These are phyloP conservation scores for Charina bottae DNA, from an alignment of 2,113 vertebrate genomes.

Conservation along the genomic window DNA sequence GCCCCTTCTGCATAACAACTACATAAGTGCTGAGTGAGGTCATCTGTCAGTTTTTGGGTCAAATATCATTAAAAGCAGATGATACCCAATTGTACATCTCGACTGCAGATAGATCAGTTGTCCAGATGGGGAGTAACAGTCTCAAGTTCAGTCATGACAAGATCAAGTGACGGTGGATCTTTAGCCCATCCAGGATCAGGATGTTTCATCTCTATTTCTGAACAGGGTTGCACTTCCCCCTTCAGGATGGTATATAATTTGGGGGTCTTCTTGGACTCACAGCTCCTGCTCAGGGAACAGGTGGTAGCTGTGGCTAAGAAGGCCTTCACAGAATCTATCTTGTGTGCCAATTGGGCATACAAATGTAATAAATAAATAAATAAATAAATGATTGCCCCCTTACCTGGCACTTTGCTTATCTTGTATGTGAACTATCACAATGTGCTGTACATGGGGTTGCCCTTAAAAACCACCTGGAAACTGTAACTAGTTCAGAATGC, in stretches of 20 bases:
- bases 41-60: not conserved
- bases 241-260: not conserved
- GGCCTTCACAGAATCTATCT: too few relatives aligned
- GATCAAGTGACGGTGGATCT: not conserved
- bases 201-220: not conserved
- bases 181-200: not conserved
- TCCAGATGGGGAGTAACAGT: not conserved
- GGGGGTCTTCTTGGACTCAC: not conserved
- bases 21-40: not conserved
- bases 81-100: not conserved
- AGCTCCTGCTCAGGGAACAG: not conserved
- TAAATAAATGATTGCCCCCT: not conserved
- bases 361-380: not conserved
- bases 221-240: not conserved
- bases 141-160: not conserved
- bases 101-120: not conserved
- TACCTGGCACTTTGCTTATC: not conserved
- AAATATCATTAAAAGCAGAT: not conserved
- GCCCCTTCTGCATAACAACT: not conserved
- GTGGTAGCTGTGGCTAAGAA: not conserved
- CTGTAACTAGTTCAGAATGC: not conserved
- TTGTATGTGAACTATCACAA: not conserved
- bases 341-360: too few relatives aligned
- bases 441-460: not conserved
- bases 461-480: not conserved